Evolutionary conservation across 2,888 invertebrate genomes (phyloP).

Genomic region (Chloroclystis v-ata): DNA sequence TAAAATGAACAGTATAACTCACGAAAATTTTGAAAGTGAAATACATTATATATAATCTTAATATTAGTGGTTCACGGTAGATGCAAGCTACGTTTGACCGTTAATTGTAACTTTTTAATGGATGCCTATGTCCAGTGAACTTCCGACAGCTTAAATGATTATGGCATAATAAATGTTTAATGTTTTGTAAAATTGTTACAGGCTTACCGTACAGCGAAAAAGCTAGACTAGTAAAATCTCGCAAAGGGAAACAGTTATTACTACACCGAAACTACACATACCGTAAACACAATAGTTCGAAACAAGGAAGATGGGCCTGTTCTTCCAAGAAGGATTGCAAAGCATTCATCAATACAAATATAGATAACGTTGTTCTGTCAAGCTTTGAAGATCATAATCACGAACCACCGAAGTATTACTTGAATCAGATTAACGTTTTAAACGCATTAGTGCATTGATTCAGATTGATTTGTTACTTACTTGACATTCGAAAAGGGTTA

Average conservation of each 20-base stretch:
- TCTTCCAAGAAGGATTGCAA: slow-evolving; percentile 65
- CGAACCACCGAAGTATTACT: slow-evolving; percentile 64
- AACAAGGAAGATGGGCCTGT: slow-evolving; percentile 60
- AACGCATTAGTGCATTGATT: slow-evolving; percentile 51
- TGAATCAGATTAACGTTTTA: slow-evolving; percentile 55
- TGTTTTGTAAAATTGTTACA: no score
- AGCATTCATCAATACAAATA: slow-evolving; percentile 58
- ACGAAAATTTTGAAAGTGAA: no score
- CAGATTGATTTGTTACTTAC: no score
- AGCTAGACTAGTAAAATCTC: slow-evolving; percentile 61
- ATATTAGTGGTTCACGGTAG: no score
- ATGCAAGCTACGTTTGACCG: no score
- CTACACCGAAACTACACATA: slow-evolving; percentile 63
- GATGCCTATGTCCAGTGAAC: no score
- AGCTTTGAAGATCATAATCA: slow-evolving; percentile 56
- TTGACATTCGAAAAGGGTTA: no score
- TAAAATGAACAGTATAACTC: no score
- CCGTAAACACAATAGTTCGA: slow-evolving; percentile 49
- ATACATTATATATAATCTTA: no score
- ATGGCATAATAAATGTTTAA: no score
- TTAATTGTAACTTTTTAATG: no score
- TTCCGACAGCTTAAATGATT: no score
- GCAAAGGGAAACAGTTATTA: slow-evolving; percentile 67
- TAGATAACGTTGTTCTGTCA: slow-evolving; percentile 49
- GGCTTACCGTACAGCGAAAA: slow-evolving; percentile 14